Conservation (phyloP, 2,113 vertebrate genomes). For the Alethe diademata region DNA sequence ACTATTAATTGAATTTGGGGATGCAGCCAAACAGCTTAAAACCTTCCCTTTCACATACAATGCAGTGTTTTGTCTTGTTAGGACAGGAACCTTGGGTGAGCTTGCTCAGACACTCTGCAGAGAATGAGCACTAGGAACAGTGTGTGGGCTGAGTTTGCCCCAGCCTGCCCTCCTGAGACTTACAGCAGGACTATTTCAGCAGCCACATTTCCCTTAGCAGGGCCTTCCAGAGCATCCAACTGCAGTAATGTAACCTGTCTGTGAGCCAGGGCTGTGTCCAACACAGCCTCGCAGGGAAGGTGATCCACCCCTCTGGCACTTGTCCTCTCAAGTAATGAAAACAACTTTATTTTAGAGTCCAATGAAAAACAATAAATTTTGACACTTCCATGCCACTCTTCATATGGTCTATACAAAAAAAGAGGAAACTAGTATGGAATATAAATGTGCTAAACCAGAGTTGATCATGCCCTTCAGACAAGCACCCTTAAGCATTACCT, state of each 20-base stretch:
- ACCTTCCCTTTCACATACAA: not conserved
- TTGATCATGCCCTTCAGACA: not conserved
- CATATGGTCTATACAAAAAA: not conserved
- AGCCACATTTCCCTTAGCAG: not conserved
- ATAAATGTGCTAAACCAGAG: not conserved
- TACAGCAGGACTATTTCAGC: not conserved
- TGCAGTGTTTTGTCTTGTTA: not conserved
- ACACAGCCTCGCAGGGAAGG: not conserved
- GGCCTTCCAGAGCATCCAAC: not conserved
- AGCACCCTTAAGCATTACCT: not conserved
- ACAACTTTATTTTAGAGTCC: not conserved
- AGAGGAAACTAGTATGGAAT: not conserved
- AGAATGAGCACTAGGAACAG: not conserved
- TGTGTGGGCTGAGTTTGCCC: fast-evolving
- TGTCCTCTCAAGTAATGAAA: not conserved
- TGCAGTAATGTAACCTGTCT: not conserved
- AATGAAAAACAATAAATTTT: not conserved
- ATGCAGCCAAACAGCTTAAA: not conserved
- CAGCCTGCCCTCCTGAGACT: not conserved
- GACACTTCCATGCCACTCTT: not conserved
- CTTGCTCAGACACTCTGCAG: not conserved
- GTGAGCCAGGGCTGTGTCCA: not conserved
- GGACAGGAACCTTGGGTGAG: not conserved
- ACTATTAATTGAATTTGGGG: not conserved
- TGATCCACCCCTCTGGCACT: not conserved